Conservation (phyloP, 2,797 vertebrate genomes). For the Manis javanica region DNA sequence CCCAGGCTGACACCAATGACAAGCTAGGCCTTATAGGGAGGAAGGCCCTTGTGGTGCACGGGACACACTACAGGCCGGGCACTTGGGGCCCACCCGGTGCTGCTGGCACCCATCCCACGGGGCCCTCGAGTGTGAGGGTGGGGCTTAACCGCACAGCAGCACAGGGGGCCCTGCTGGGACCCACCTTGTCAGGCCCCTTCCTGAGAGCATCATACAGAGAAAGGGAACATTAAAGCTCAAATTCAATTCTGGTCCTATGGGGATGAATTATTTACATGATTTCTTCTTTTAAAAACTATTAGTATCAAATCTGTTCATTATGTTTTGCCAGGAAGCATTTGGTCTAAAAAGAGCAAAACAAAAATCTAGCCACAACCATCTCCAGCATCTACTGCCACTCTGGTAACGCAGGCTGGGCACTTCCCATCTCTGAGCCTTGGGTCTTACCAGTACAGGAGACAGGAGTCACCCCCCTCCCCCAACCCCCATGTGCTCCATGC, state of each 20-base stretch:
- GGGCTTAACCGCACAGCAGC: background rate
- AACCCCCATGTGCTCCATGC: too few species aligned
- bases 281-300: background rate
- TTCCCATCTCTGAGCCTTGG: rapidly evolving
- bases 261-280: background rate
- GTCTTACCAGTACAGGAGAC: background rate
- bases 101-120: background rate
- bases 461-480: background rate
- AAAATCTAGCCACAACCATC: background rate
- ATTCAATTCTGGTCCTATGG: background rate
- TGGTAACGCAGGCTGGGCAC: background rate
- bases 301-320: background rate
- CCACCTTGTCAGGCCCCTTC: background rate
- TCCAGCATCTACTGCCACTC: background rate
- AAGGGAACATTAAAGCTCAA: background rate
- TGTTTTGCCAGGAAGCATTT: background rate
- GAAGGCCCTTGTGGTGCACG: background rate
- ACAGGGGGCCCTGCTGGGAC: background rate
- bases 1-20: background rate
- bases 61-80: background rate
- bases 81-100: too few species aligned
- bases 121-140: rapidly evolving
- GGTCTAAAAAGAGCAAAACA: too few species aligned
- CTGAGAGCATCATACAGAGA: background rate
- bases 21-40: rapidly evolving